Conservation (phyloP, 2,113 vertebrate genomes). For the Myocastor coypus region DNA sequence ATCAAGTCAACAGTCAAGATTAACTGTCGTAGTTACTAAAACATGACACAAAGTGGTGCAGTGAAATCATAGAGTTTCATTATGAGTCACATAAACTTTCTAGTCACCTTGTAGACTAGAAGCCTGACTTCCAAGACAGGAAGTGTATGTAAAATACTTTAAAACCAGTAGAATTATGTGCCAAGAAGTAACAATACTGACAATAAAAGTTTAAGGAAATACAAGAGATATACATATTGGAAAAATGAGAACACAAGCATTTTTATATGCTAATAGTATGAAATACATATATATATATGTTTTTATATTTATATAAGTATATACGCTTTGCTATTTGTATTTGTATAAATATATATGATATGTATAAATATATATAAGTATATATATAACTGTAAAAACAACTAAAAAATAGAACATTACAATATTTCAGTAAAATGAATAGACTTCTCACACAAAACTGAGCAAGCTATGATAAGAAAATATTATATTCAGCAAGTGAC, state of each 20-base stretch:
- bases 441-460: background rate
- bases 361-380: background rate
- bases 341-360: background rate
- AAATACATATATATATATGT: background rate
- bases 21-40: background rate
- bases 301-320: too few species aligned
- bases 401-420: background rate
- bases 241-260: background rate
- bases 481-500: background rate
- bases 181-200: background rate
- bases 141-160: background rate
- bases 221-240: background rate
- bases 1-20: background rate
- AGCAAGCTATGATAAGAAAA: conserved; percentile 4
- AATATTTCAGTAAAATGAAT: conserved; percentile 19
- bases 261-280: background rate
- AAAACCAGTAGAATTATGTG: background rate
- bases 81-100: background rate
- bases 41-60: background rate
- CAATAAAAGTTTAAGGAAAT: background rate
- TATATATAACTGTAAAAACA: background rate
- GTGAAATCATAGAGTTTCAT: background rate
- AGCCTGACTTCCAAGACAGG: background rate
- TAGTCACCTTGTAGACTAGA: background rate
- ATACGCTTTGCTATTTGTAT: too few species aligned